A percentile compares a stretch with the other conserved stretches of the same genome.
These are phyloP conservation scores for Molossus molossus DNA, from an alignment of 2,797 vertebrate species.

Conservation along the genomic window DNA sequence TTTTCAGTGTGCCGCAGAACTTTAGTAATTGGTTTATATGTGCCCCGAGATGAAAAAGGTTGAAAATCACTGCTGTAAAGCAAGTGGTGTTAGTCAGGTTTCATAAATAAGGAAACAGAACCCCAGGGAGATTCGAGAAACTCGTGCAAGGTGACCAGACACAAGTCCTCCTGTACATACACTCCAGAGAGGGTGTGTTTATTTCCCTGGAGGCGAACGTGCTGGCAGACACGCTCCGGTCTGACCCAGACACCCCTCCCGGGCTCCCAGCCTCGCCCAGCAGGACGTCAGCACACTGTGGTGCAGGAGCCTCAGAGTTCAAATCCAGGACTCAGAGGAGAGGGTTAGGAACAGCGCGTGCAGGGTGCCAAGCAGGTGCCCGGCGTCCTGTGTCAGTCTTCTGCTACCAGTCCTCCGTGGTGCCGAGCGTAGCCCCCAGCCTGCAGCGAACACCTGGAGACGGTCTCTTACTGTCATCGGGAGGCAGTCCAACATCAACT, in stretches of 20 bases:
- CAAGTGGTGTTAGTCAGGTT: neutral
- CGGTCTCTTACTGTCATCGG: neutral
- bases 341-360: neutral
- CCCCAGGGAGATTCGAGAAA: neutral
- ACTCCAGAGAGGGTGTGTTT: neutral
- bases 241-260: neutral
- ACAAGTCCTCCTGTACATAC: neutral
- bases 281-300: neutral
- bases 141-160: neutral
- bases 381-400: fast-evolving
- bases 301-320: neutral
- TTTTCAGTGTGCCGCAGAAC: neutral
- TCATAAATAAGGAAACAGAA: neutral
- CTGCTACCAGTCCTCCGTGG: neutral
- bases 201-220: neutral
- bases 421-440: neutral
- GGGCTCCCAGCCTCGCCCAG: neutral
- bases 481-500: neutral
- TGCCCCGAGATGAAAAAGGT: neutral
- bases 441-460: neutral
- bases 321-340: neutral
- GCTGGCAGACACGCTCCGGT: neutral
- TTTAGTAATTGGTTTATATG: neutral
- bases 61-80: neutral
- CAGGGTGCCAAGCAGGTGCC: fast-evolving